Conservation (phyloP, 2,797 vertebrate genomes). For the Xenops minutus region DNA sequence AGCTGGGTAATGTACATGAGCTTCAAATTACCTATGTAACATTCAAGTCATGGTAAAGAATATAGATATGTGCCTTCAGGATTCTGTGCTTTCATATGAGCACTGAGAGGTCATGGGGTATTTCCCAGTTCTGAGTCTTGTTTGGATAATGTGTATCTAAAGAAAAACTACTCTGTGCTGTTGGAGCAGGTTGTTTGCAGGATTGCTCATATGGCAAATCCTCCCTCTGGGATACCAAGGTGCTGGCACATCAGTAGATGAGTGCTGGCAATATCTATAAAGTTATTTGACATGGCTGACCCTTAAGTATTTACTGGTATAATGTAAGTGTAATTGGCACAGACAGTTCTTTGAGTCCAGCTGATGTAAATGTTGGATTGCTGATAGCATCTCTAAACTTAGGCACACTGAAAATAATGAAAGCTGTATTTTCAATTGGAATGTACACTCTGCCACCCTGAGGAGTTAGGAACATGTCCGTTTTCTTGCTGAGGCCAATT, state of each 20-base stretch:
- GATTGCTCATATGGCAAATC: background rate
- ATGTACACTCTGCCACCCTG: background rate
- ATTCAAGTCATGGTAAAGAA: background rate
- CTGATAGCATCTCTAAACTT: background rate
- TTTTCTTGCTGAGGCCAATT: background rate
- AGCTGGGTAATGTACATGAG: background rate
- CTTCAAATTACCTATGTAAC: background rate
- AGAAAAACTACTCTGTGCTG: accelerated
- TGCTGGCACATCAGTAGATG: background rate
- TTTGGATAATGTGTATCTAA: background rate
- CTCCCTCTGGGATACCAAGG: background rate
- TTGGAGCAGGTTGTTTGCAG: background rate
- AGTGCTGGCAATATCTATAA: background rate
- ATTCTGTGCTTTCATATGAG: background rate
- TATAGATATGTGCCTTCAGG: background rate
- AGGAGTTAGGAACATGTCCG: accelerated
- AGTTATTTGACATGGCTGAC: background rate
- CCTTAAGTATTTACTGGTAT: background rate
- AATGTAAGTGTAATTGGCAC: background rate
- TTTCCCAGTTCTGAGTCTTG: background rate
- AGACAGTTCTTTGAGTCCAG: background rate
- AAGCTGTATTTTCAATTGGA: background rate
- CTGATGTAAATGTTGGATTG: background rate
- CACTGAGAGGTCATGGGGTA: background rate
- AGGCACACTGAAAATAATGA: background rate